Evolutionary conservation across 2,113 vertebrate species (phyloP), one percentile per base, ranked within the genome.

Genomic region (Embiotoca jacksoni): DNA sequence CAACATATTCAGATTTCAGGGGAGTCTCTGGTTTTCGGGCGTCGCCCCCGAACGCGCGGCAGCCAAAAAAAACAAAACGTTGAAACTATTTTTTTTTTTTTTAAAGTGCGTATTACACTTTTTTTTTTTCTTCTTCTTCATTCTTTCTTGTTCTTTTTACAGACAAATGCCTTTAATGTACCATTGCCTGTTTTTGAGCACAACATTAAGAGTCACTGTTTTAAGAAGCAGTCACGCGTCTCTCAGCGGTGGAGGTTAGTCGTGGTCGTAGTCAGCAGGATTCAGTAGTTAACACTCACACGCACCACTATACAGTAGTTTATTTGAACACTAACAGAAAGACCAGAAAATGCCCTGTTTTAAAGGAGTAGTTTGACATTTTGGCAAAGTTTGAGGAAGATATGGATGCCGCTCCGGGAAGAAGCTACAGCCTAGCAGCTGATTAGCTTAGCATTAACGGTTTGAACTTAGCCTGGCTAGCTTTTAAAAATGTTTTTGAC

Each of bases 141-240:
- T 64, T 69, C 31, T 16, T 46, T 83, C 16, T 73, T 39, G 2
- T 57, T 73, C 37, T 82, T 81, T 81, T 79, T 58, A n/a, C 62
- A 63, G 46, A 83, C 44, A 62, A 75, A 78, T 85, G 88, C 86
- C 84, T 92, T 80, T 85, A 65, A 64, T 89, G 83, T 89, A 81
- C 79, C 82, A 68, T 88, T 78, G 85, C 87, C 85, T 89, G 39
- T 79, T 80, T 23, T 76, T 66, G 75, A 90, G 68, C 89, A 93
- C 91, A 89, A 78, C 80, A 75, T 92, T 81, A 73, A 81, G 73
- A 85, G 55, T 90, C 80, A 80, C 60, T 76, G 79, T 89, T 86
- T 79, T 60, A 57, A 63, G 74, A 86, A 85, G 76, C 76, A 75
- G 73, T 79, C 78, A 14, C 80, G 77, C 73, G 59, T 87, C 63